phyloP scores from a whole-genome alignment of 2,888 invertebrate species.

The Globia sparganii region DNA sequence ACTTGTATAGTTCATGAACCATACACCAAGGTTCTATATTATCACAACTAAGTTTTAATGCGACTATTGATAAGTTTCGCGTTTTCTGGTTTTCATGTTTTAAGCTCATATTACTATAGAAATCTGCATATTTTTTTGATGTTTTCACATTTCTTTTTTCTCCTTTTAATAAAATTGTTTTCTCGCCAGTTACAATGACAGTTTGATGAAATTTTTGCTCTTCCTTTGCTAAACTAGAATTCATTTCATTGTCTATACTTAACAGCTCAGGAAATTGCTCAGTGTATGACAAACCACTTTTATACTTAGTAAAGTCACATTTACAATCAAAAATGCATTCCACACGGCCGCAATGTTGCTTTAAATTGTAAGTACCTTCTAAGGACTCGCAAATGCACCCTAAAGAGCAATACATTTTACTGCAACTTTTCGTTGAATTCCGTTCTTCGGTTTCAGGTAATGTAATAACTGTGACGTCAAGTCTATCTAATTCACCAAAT shows the following conservation, averaged over 20 bases:
- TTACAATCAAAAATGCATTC: slow-evolving; percentile 91
- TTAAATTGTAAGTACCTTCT: slow-evolving; percentile 80
- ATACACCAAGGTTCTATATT: slow-evolving; percentile 92
- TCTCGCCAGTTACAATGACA: slow-evolving; percentile 91
- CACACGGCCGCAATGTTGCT: slow-evolving; percentile 91
- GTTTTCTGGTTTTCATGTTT: slow-evolving; percentile 72
- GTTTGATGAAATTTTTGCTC: slow-evolving; percentile 94
- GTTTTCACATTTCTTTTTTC: slow-evolving; percentile 90
- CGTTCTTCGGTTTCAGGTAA: slow-evolving; percentile 73
- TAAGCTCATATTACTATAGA: slow-evolving; percentile 78
- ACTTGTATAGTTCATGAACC: slow-evolving; percentile 92
- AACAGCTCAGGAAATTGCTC: slow-evolving; percentile 79
- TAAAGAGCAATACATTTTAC: slow-evolving; percentile 90
- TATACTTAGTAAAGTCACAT: slow-evolving; percentile 82
- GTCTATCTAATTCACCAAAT: slow-evolving; percentile 89
- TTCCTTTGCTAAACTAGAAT: slow-evolving; percentile 91
- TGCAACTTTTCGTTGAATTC: slow-evolving; percentile 77
- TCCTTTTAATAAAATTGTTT: slow-evolving; percentile 91
- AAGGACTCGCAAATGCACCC: slow-evolving; percentile 93
- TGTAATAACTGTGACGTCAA: slow-evolving; percentile 92
- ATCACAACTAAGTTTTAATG: slow-evolving; percentile 76
- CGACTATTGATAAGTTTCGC: slow-evolving; percentile 72
- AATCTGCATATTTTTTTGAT: slow-evolving; percentile 91
- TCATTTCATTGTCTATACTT: slow-evolving; percentile 87
- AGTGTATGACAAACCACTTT: slow-evolving; percentile 72